A percentile compares a stretch with the other conserved stretches of the same genome.
Conservation (phyloP, 2,888 invertebrate genomes). For the Chymomyza amoena region DNA sequence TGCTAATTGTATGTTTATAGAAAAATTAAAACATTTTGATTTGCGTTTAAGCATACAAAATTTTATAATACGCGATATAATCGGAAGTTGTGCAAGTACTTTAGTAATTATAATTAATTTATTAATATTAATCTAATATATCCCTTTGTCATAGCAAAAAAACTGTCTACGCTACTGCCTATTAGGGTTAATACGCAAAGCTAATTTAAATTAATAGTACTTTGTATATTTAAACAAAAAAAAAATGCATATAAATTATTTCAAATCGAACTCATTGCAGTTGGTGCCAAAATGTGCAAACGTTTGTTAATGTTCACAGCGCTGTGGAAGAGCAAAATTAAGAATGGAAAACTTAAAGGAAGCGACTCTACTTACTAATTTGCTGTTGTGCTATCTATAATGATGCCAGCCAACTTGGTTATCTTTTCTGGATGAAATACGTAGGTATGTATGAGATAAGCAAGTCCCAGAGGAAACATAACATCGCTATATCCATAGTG, state of each 20-base stretch:
- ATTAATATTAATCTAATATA: no score
- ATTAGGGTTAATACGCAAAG: slow-evolving; percentile 43
- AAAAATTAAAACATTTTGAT: no score
- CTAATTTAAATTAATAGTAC: neutral
- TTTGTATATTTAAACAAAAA: neutral
- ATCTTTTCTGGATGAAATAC: slow-evolving; percentile 26
- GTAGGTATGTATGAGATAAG: slow-evolving; percentile 48
- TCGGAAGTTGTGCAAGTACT: no score
- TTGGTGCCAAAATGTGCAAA: slow-evolving; percentile 21
- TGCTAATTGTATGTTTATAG: no score
- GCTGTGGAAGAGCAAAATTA: slow-evolving; percentile 16
- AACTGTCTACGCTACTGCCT: no score
- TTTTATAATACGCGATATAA: no score
- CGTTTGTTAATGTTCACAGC: slow-evolving; percentile 32
- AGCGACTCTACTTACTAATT: slow-evolving; percentile 39
- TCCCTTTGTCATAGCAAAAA: no score
- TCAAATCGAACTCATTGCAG: slow-evolving; percentile 2
- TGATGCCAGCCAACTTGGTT: slow-evolving; percentile 31
- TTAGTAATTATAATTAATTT: no score
- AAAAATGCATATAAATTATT: neutral
- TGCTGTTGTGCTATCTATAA: slow-evolving; percentile 40
- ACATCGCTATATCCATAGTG: slow-evolving; percentile 31
- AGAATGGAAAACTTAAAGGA: neutral
- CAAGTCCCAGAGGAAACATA: slow-evolving; percentile 31
- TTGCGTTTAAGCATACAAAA: no score